Evolutionary conservation across 2,888 invertebrate species (phyloP).

Genomic region (Leptinotarsa peninsularis): DNA sequence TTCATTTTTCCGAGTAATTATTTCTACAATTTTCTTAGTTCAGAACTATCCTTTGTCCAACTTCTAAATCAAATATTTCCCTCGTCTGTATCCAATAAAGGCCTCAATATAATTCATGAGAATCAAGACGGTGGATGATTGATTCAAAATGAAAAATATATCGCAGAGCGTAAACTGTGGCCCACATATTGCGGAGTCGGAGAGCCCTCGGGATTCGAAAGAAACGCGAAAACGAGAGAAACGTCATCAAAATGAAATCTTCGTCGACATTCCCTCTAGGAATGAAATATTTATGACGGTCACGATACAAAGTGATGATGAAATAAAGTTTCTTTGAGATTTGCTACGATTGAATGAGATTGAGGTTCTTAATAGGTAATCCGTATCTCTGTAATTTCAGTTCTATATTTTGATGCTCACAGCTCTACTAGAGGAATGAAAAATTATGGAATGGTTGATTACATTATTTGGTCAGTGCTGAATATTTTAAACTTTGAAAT

Average conservation of each 20-base stretch:
- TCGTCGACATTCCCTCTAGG: background rate
- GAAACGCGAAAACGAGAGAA: slow-evolving; percentile 4
- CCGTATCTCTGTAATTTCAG: too few species aligned
- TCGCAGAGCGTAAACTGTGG: background rate
- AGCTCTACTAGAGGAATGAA: too few species aligned
- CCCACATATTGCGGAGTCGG: slow-evolving; percentile 2
- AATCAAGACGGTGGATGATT: slow-evolving; percentile 6
- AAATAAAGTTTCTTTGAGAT: too few species aligned
- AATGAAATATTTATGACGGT: slow-evolving; percentile 12
- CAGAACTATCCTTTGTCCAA: background rate
- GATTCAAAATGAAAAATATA: slow-evolving; percentile 10
- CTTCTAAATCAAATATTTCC: background rate
- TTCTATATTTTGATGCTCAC: background rate
- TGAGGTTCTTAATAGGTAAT: too few species aligned
- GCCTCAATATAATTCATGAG: slow-evolving; percentile 7
- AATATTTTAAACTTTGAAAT: too few species aligned
- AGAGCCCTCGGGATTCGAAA: slow-evolving; percentile 15
- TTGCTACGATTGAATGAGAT: too few species aligned
- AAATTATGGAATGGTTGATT: too few species aligned
- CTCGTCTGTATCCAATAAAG: background rate
- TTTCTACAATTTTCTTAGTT: too few species aligned
- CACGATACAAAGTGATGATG: background rate
- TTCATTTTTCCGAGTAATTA: too few species aligned
- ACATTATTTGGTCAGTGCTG: too few species aligned
- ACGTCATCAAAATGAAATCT: slow-evolving; percentile 19